These are phyloP conservation scores for Gallinago jamesoni DNA, from an alignment of 2,113 vertebrate genomes.

Conservation along the genomic window DNA sequence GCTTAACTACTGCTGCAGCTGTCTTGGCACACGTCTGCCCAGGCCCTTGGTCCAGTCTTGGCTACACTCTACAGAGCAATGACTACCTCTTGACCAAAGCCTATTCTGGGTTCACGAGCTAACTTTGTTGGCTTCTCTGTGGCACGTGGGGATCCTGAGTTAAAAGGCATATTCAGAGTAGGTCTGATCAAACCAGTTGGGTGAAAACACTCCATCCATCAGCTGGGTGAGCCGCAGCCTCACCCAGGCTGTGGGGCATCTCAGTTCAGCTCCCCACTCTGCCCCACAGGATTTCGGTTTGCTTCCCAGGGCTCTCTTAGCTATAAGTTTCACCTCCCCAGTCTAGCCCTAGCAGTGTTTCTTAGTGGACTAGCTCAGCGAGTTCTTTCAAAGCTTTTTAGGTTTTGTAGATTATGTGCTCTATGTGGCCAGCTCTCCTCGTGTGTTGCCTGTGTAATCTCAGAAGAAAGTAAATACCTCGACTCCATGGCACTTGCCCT, in stretches of 20 bases:
- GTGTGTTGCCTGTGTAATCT: background rate
- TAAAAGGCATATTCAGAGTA: background rate
- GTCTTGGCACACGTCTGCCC: background rate
- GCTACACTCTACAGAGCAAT: background rate
- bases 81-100: background rate
- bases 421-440: background rate
- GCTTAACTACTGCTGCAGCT: background rate
- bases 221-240: background rate
- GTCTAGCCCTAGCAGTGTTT: background rate
- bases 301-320: background rate
- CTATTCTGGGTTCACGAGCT: background rate
- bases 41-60: background rate
- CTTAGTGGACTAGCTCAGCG: background rate
- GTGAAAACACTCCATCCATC: background rate
- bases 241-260: background rate
- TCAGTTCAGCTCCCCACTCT: background rate
- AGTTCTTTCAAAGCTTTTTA: background rate
- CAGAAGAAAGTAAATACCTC: background rate
- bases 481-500: background rate
- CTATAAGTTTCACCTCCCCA: background rate
- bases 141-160: background rate
- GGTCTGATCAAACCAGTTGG: slow-evolving; percentile 25
- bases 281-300: background rate
- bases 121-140: background rate
- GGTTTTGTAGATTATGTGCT: background rate